A percentile compares a stretch with the other conserved stretches of the same genome.
Conservation (phyloP, 2,888 invertebrate species). For the Unio delphinus region DNA sequence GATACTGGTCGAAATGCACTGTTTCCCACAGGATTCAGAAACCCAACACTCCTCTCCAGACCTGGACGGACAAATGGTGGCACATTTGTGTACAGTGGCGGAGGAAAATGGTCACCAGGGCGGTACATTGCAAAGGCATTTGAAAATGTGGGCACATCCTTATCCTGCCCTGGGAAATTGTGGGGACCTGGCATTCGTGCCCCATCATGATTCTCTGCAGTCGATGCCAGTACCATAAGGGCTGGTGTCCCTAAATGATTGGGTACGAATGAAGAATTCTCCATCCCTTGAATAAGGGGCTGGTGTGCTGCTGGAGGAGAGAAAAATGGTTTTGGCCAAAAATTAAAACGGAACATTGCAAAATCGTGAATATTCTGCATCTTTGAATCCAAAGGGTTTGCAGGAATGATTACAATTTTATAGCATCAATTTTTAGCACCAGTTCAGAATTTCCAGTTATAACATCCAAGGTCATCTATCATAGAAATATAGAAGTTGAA, state of each 20-base stretch:
- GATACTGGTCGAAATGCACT: constrained; percentile 64
- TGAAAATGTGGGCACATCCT: constrained; percentile 53
- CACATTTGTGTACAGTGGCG: constrained; percentile 62
- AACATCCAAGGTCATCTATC: not conserved
- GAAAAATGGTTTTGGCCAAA: constrained; percentile 65
- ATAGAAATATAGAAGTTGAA: not conserved
- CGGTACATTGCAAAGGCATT: constrained; percentile 59
- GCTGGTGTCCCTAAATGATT: constrained; percentile 63
- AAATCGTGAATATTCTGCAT: constrained; percentile 47
- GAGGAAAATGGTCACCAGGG: constrained; percentile 62
- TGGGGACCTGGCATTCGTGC: constrained; percentile 44
- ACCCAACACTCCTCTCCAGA: constrained; percentile 50
- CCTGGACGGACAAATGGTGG: constrained; percentile 57
- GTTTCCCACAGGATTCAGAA: constrained; percentile 49
- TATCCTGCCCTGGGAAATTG: constrained; percentile 48
- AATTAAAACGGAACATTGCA: constrained; percentile 66
- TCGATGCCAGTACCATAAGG: constrained; percentile 65
- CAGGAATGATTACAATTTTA: not conserved
- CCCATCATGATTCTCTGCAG: constrained; percentile 61
- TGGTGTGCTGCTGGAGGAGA: constrained; percentile 51
- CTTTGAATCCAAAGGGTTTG: not conserved
- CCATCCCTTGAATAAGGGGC: constrained; percentile 56
- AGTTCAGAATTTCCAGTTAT: not conserved
- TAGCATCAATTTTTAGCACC: not conserved
- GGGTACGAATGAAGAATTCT: constrained; percentile 59